A percentile compares a stretch with the other conserved stretches of the same genome.
Evolutionary conservation across 2,113 vertebrate genomes (phyloP).

Genomic region (Dasyprocta punctata): DNA sequence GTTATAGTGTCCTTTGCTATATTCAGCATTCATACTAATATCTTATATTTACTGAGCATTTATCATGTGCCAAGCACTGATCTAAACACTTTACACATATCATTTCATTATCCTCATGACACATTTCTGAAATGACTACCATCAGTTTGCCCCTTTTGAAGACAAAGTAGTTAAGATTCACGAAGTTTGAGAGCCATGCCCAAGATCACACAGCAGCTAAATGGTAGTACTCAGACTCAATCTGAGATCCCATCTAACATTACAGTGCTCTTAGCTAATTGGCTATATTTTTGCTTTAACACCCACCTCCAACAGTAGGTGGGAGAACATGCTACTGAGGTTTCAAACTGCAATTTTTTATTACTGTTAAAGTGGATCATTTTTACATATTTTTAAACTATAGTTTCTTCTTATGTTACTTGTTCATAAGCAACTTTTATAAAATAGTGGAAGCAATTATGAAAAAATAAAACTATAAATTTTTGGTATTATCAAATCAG

Average conservation of each 20-base stretch:
- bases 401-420: not conserved
- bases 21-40: not conserved
- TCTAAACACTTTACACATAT: not conserved
- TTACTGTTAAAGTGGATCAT: not conserved
- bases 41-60: not conserved
- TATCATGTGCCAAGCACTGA: not conserved
- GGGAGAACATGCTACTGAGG: not conserved
- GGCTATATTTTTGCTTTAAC: not conserved
- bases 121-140: not conserved
- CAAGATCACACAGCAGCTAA: not conserved
- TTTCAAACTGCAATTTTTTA: not conserved
- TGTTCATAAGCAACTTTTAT: not conserved
- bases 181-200: not conserved
- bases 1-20: not conserved
- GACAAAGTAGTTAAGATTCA: not conserved
- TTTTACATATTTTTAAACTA: not conserved
- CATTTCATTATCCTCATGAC: not conserved
- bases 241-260: not conserved
- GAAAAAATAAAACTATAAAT: not conserved
- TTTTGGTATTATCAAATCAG: not conserved
- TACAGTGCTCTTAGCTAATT: not conserved
- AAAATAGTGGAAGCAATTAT: not conserved
- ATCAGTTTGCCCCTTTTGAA: not conserved
- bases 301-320: not conserved
- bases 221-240: not conserved